Evolutionary conservation across 2,113 vertebrate species (phyloP), one percentile per base, ranked within the genome.

Genomic region (Conger conger): DNA sequence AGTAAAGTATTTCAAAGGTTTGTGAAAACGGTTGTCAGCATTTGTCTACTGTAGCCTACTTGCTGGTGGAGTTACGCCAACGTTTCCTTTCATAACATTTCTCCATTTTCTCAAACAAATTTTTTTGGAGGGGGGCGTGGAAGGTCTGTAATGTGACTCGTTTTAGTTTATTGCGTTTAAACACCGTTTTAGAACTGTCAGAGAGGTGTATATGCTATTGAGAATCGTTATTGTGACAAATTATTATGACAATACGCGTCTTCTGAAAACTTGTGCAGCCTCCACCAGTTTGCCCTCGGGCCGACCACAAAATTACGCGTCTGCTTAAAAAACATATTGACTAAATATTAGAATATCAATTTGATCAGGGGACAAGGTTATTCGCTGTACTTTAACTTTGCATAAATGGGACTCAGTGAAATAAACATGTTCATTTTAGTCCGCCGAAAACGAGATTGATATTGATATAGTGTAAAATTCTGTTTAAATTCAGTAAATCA

Each of bases 61-160:
- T 83, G 82, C 36, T 23, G 82, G 33, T 76, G 54, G 82, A 45
- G 37, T 33, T 37, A 40, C 35, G 63, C 33, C 13, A 53, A 45
- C 82, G 30, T 38, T 73, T 40, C 45, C 33, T 36, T 42, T 76
- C 37, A 78, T 78, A 45, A 38, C 78, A 13, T n/a, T 81, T 85
- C 79, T 60, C 60, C 84, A 76, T 81, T n/a, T 81, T 76, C 18
- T 54, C 27, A 33, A 33, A 1, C 20, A 3, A 36, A 68, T 68
- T 36, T 33, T 60, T 82, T 37, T 18, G n/a, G 54, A 37, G 13
- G 53, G 50, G n/a, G 42, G 42, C 80, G 45, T 54, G 20, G 27
- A 40, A 20, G 79, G 68, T 73, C 33, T 73, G 68, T 13, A 73
- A 73, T 33, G n/a, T 73, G 68, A 80, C 79, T n/a, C 42, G 38